Conservation (phyloP, 1,140 invertebrate species). For the Octopus sinensis region DNA sequence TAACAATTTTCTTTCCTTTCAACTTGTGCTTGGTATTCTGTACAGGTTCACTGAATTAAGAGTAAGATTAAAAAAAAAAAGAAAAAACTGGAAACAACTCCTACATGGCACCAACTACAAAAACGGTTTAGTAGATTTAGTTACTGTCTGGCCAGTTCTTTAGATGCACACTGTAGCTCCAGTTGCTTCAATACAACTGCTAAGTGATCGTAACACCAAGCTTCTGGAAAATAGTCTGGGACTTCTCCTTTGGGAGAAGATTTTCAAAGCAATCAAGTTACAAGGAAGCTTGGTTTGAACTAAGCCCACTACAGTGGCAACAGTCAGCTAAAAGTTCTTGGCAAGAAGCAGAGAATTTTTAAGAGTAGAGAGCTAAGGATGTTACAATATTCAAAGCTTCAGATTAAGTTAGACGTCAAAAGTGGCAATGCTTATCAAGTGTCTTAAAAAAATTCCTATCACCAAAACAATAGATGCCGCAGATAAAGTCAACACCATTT, state of each 20-base stretch:
- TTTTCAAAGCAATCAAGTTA: not conserved
- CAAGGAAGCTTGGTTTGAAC: not conserved
- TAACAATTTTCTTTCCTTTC: not conserved
- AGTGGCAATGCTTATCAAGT: too few species aligned
- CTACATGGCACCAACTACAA: not conserved
- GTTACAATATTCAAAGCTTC: too few species aligned
- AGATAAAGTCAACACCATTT: too few species aligned
- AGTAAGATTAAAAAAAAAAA: not conserved
- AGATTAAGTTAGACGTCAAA: too few species aligned
- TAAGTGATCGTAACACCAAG: not conserved
- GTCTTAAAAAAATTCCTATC: too few species aligned
- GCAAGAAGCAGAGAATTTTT: too few species aligned
- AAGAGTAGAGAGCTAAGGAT: too few species aligned
- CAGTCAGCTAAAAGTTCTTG: too few species aligned
- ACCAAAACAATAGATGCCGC: too few species aligned
- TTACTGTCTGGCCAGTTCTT: constrained; percentile 5
- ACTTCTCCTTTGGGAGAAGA: not conserved
- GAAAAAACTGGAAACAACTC: not conserved
- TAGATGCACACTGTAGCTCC: not conserved
- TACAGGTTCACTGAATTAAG: constrained; percentile 10
- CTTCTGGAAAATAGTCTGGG: not conserved
- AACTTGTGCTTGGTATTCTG: constrained; percentile 11
- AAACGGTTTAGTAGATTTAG: not conserved
- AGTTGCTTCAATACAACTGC: not conserved
- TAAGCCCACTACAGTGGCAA: not conserved